These are phyloP conservation scores for Alethe castanea DNA, from an alignment of 2,113 vertebrate genomes.

Conservation along the genomic window DNA sequence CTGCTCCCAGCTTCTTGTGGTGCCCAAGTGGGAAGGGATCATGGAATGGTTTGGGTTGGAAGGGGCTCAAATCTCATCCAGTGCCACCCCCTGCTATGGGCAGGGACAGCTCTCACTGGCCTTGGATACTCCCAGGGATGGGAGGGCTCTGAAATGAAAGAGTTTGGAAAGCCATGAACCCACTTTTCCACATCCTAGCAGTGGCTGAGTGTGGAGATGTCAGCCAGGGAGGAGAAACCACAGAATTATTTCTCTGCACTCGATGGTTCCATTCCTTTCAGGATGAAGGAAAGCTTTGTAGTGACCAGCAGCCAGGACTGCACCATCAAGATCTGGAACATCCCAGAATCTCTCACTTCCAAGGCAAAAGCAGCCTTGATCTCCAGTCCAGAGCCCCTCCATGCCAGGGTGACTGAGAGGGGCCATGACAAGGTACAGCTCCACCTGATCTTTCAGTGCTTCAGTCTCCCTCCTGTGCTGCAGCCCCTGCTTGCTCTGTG, in stretches of 20 bases:
- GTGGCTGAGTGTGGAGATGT: neutral
- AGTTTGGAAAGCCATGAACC: neutral
- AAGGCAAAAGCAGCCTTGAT: neutral
- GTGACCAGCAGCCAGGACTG: slow-evolving; percentile 94
- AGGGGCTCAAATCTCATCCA: neutral
- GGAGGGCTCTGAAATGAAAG: neutral
- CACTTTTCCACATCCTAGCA: neutral
- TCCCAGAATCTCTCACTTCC: slow-evolving; percentile 71
- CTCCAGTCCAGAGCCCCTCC: slow-evolving; percentile 61
- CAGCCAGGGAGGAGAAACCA: neutral
- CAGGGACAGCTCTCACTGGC: neutral
- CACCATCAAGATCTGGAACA: slow-evolving; percentile 91
- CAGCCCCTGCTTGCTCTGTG: fast-evolving
- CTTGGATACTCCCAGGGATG: neutral
- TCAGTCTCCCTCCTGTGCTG: neutral
- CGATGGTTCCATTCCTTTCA: neutral
- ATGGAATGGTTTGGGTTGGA: neutral
- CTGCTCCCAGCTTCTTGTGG: neutral
- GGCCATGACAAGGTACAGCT: slow-evolving; percentile 85
- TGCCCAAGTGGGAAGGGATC: neutral
- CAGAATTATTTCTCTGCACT: neutral
- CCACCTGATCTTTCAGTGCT: fast-evolving
- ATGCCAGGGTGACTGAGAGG: slow-evolving; percentile 79
- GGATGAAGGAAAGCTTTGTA: slow-evolving; percentile 86
- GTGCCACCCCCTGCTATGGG: neutral